Conservation (phyloP, 92 coral and sea anemone genomes). For the Ricordea florida region DNA sequence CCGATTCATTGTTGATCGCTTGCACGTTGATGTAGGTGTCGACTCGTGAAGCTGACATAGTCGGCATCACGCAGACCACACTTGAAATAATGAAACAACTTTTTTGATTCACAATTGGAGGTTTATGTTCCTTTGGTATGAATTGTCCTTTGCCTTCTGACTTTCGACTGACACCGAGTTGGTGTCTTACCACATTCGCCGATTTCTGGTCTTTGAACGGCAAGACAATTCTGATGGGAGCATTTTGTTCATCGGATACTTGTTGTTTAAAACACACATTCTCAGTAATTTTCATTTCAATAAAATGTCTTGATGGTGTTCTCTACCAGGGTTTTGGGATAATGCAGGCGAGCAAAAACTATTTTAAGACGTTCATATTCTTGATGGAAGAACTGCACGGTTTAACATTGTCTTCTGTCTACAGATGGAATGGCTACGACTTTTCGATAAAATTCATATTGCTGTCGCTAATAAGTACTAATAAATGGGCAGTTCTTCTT, state of each 20-base stretch:
- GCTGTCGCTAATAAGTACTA: too few relatives aligned
- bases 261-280: neutral
- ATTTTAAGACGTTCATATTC: too few relatives aligned
- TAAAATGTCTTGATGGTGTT: conserved; percentile 10
- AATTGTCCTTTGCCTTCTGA: conserved; percentile 4
- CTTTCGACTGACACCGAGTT: conserved; percentile 33
- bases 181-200: conserved; percentile 15
- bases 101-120: conserved; percentile 25
- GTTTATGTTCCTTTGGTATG: conserved; percentile 36
- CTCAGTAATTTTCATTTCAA: conserved; percentile 14
- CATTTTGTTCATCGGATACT: conserved; percentile 36
- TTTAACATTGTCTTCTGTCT: too few relatives aligned
- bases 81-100: conserved; percentile 8
- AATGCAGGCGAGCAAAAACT: conserved; percentile 1
- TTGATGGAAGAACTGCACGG: too few relatives aligned
- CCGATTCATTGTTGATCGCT: too few relatives aligned
- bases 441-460: too few relatives aligned
- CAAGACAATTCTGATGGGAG: conserved; percentile 11
- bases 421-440: too few relatives aligned
- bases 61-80: too few relatives aligned
- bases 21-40: too few relatives aligned
- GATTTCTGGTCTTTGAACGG: conserved; percentile 25
- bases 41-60: too few relatives aligned
- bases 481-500: too few relatives aligned
- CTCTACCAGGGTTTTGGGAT: neutral